Conservation (phyloP, 2,113 vertebrate genomes). For the Marmota monax region DNA sequence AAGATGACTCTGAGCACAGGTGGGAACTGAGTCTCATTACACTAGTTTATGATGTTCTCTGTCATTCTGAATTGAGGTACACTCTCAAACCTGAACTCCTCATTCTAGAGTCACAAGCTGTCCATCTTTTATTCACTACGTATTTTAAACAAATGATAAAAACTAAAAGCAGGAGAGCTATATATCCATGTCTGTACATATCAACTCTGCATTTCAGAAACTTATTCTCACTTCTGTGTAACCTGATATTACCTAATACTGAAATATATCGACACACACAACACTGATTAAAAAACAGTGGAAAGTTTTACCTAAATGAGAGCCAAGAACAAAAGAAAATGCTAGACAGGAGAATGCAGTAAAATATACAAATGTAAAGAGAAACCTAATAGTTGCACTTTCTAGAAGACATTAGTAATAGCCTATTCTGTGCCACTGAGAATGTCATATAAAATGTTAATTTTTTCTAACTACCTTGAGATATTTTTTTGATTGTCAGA, state of each 20-base stretch:
- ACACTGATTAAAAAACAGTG: conserved; percentile 79
- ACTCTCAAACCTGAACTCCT: neutral
- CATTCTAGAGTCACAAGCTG: neutral
- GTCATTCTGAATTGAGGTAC: neutral
- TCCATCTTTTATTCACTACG: neutral
- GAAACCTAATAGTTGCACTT: conserved; percentile 19
- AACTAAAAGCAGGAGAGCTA: conserved; percentile 24
- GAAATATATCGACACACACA: conserved; percentile 79
- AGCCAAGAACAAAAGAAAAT: conserved; percentile 77
- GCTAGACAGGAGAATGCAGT: conserved; percentile 47
- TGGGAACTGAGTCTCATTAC: neutral
- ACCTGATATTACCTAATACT: conserved; percentile 82
- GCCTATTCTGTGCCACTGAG: neutral
- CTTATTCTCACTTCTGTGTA: neutral
- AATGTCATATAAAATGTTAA: neutral
- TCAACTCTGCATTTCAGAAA: neutral
- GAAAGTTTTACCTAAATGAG: conserved; percentile 68
- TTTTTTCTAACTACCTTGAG: neutral
- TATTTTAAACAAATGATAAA: conserved; percentile 16
- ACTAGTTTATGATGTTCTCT: neutral
- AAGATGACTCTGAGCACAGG: neutral
- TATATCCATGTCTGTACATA: neutral
- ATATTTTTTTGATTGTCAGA: neutral
- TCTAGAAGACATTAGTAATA: neutral
- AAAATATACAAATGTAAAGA: neutral